Evolutionary conservation across 2,113 vertebrate species (phyloP), one percentile per base, ranked within the genome.

Genomic region (Spea bombifrons): DNA sequence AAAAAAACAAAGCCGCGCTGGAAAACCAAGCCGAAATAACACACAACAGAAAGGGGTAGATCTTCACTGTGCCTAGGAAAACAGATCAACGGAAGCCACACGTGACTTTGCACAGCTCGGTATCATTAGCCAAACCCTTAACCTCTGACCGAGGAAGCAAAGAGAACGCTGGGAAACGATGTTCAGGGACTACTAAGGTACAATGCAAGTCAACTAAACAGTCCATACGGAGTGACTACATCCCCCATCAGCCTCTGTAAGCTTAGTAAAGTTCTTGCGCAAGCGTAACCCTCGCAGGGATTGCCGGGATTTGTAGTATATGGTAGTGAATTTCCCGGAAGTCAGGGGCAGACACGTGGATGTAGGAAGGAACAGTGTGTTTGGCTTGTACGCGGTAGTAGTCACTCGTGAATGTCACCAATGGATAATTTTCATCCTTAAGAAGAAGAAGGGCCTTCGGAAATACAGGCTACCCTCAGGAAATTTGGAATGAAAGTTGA

Each of bases 21-120:
- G 59, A 10, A 57, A 55, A 57, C 57, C 13, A 61, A 55, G 43
- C 46, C 61, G 72, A 9, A 16, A 52, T 43, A 48, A 50, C 5
- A 15, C 49, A 16, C 43, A 16, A 57, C 44, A 47, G 75, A 52
- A n/a, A 50, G 65, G 46, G 63, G 16, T n/a, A 67, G 50, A 59
- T 15, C 72, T 57, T 66, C 65, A 64, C 72, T 53, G 64, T 71
- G 64, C 70, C 68, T 69, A 77, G 61, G 61, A 81, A 71, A 75
- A 79, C 59, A 80, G 66, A 52, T 61, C 68, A 76, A 67, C 82
- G 71, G 81, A 71, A 80, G 52, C 71, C 82, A 80, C 82, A 80
- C 82, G 82, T 80, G 82, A 83, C 82, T 80, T 55, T 47, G 15
- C 63, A 46, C 76, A 72, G 76, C 76, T 79, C 73, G 61, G 70